These are phyloP conservation scores for Hepsetus odoe DNA, from an alignment of 2,113 vertebrate genomes.

Conservation along the genomic window DNA sequence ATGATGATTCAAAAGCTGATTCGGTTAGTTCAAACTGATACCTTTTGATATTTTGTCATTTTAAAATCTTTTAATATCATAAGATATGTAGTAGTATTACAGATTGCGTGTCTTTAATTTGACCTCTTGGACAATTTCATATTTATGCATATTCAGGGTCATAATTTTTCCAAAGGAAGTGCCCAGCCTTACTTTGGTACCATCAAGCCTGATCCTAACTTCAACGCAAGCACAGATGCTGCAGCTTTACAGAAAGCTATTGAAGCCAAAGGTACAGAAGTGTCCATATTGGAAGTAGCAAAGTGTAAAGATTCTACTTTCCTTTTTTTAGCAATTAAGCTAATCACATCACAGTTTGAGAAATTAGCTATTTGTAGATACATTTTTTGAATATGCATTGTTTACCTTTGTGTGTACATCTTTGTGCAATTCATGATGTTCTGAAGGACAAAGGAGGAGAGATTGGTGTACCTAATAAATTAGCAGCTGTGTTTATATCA, in stretches of 20 bases:
- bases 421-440: too few relatives aligned
- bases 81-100: too few relatives aligned
- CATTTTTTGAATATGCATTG: too few relatives aligned
- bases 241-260: slow-evolving; percentile 81
- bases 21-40: neutral
- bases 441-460: too few relatives aligned
- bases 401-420: too few relatives aligned
- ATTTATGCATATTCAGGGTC: slow-evolving; percentile 11
- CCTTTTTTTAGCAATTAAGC: too few relatives aligned
- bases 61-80: neutral
- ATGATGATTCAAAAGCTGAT: slow-evolving; percentile 37
- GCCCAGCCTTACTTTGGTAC: slow-evolving; percentile 69
- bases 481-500: neutral
- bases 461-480: too few relatives aligned
- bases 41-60: neutral
- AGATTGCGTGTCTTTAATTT: neutral
- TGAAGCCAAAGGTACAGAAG: slow-evolving; percentile 80
- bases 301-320: neutral
- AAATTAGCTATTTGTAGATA: too few relatives aligned
- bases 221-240: slow-evolving; percentile 80
- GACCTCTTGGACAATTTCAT: neutral
- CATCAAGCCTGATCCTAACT: slow-evolving; percentile 74
- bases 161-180: slow-evolving; percentile 55
- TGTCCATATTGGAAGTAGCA: neutral
- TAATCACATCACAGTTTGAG: too few relatives aligned